Conservation (phyloP, 2,888 invertebrate species). For the Melanotus villosus region DNA sequence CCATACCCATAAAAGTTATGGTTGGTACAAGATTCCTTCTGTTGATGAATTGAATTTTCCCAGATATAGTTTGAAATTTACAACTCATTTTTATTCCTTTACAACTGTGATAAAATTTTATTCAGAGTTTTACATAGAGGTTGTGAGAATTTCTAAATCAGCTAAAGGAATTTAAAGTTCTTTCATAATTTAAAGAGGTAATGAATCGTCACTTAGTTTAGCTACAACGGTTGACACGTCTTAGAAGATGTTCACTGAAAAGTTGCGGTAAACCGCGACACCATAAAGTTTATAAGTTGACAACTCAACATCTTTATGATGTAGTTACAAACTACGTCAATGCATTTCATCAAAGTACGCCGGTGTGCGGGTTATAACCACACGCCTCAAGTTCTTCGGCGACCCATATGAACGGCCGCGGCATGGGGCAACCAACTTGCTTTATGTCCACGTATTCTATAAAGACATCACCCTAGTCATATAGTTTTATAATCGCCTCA, state of each 20-base stretch:
- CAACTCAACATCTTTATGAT: constrained; percentile 65
- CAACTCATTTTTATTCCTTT: too few species aligned
- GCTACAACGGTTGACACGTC: constrained; percentile 27
- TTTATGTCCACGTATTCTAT: constrained; percentile 55
- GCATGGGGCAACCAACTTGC: constrained; percentile 57
- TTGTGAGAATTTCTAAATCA: too few species aligned
- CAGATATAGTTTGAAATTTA: too few species aligned
- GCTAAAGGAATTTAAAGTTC: too few species aligned
- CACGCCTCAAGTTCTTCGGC: constrained; percentile 57
- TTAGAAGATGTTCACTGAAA: constrained; percentile 38
- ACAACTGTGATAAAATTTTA: too few species aligned
- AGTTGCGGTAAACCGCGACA: constrained; percentile 62
- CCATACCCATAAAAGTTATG: too few species aligned
- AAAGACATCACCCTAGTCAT: constrained; percentile 57
- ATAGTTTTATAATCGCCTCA: constrained; percentile 57
- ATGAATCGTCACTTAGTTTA: constrained; percentile 13
- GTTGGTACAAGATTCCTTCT: too few species aligned
- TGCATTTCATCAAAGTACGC: constrained; percentile 61
- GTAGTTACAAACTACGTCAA: constrained; percentile 63
- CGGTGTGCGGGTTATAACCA: constrained; percentile 55
- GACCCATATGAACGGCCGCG: constrained; percentile 56
- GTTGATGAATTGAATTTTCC: too few species aligned
- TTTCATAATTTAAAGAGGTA: background rate
- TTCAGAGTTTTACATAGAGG: too few species aligned
- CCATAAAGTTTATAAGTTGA: constrained; percentile 63